Conservation (phyloP, 2,113 vertebrate species). For the Nothocercus nigrocapillus region DNA sequence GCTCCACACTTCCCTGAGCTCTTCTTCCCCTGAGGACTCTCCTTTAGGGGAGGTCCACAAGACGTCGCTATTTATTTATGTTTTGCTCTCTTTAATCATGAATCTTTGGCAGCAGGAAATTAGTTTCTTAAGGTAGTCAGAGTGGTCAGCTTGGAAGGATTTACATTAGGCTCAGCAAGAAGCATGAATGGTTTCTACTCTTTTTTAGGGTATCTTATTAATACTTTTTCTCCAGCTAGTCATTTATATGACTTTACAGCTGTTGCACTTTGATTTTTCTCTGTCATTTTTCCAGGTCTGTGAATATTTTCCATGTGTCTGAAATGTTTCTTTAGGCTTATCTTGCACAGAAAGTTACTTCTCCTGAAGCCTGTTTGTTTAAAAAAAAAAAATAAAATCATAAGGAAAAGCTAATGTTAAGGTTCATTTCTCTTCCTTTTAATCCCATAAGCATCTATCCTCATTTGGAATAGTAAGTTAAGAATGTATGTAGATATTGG, state of each 20-base stretch:
- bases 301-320: neutral
- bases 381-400: neutral
- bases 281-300: neutral
- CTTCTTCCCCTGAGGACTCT: neutral
- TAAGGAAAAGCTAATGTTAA: neutral
- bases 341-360: neutral
- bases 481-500: neutral
- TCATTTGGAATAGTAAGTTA: neutral
- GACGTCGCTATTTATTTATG: neutral
- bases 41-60: neutral
- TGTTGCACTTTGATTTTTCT: neutral
- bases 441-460: neutral
- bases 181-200: neutral
- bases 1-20: neutral
- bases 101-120: conserved; percentile 18
- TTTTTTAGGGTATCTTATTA: neutral
- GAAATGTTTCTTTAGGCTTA: neutral
- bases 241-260: neutral
- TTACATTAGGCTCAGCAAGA: neutral
- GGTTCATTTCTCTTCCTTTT: neutral
- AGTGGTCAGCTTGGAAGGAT: neutral
- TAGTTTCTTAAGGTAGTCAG: neutral
- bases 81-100: neutral
- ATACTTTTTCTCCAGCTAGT: neutral
- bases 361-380: neutral